Evolutionary conservation across 2,113 vertebrate genomes (phyloP), one percentile per base, ranked within the genome.

Genomic region (Apodemus speciosus): DNA sequence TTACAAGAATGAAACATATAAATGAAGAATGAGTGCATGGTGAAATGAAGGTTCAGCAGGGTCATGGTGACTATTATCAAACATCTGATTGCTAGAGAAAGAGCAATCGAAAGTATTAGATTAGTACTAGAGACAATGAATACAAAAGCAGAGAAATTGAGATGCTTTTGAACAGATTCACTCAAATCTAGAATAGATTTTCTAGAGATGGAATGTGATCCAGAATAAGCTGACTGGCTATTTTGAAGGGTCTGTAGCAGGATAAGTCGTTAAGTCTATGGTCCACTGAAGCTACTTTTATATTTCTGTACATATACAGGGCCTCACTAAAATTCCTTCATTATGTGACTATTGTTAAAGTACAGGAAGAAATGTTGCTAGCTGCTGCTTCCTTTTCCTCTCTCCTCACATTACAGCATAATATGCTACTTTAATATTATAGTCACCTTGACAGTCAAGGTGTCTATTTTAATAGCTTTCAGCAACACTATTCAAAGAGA

Each of bases 401-500:
- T 94, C 62, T 71, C 83, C 38, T 85, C 64, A 77, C 51, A 93
- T 91, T 15, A 69, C 40, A 8, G 15, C 69, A 91, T 69, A 75
- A 77, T 68, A 88, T 49, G 85, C 35, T 89, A 75, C 83, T 85
- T 96, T 89, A 95, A 85, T 85, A 91, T 4, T 80, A 38, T 38
- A 92, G 87, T 95, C 71, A 95, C 85, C 95, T 93, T 96, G 95
- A 93, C 81, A 96, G 93, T 32, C 79, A 76, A 92, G 32, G 20
- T 46, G 9, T 62, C 64, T 96, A 49, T 95, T 92, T 96, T 81
- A 94, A 94, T 80, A 92, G 27, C 32, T 94, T 92, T 92, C 83
- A 88, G 76, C 68, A 90, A 91, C 60, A 93, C 80, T 93, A 94
- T 92, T 95, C 88, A 93, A 95, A 96, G 68, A 62, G 38, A 94